These are phyloP conservation scores for Buteo buteo DNA, from an alignment of 2,113 vertebrate species.

Conservation along the genomic window DNA sequence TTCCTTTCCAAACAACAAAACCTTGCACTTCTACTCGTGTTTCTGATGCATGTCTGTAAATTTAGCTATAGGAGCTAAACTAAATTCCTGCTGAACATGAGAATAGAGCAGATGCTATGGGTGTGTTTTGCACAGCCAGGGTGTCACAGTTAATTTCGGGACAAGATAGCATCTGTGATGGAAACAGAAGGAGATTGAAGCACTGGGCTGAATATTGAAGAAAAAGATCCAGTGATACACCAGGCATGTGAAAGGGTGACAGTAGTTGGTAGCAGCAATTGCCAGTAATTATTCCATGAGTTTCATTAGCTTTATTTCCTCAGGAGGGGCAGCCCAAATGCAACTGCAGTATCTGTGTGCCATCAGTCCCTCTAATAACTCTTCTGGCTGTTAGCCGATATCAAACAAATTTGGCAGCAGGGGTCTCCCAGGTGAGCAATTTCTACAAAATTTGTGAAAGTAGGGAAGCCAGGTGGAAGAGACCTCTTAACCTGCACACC, in stretches of 20 bases:
- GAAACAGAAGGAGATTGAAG: background rate
- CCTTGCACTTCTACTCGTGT: accelerated
- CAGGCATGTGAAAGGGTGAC: background rate
- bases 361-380: background rate
- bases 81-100: background rate
- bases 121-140: background rate
- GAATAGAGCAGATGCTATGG: background rate
- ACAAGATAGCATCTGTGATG: slow-evolving; percentile 14
- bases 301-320: background rate
- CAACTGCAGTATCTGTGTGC: background rate
- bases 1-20: background rate
- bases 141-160: background rate
- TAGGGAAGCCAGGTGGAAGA: background rate
- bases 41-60: background rate
- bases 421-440: background rate
- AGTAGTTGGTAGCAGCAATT: background rate
- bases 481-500: background rate
- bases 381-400: background rate
- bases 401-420: background rate
- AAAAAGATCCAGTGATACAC: background rate
- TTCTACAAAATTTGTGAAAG: background rate
- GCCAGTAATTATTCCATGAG: background rate
- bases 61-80: background rate
- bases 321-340: background rate
- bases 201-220: background rate